Conservation (phyloP, 2,113 vertebrate genomes). For the Orthonyx spaldingii region DNA sequence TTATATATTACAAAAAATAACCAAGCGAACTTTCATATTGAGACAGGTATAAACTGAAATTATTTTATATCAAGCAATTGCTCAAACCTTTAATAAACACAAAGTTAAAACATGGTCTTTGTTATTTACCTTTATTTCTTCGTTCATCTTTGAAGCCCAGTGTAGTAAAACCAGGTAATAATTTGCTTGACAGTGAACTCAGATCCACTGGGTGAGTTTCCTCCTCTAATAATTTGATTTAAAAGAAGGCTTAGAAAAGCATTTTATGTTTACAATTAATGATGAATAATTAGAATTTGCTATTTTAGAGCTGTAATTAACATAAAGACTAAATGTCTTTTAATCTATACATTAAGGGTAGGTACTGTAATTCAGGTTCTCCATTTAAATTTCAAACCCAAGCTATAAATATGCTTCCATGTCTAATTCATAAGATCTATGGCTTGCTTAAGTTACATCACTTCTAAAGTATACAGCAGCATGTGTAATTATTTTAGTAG, state of each 20-base stretch:
- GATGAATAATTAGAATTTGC: neutral
- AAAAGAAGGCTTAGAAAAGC: neutral
- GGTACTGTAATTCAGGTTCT: neutral
- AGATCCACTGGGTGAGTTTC: constrained; percentile 92
- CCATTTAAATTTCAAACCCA: neutral
- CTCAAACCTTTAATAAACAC: neutral
- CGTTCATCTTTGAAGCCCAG: constrained; percentile 95
- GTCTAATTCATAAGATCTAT: neutral
- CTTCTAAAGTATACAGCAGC: neutral
- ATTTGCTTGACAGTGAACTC: constrained; percentile 91
- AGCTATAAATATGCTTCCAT: neutral
- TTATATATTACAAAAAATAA: neutral
- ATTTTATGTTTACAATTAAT: neutral
- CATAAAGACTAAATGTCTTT: neutral
- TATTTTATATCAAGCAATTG: neutral
- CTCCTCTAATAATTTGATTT: constrained; percentile 78
- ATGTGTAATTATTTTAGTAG: neutral
- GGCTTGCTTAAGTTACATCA: neutral
- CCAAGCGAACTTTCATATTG: neutral
- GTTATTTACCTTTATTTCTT: constrained; percentile 84
- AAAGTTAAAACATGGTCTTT: neutral
- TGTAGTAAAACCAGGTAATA: constrained; percentile 90
- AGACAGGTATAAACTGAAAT: neutral
- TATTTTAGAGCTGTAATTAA: neutral
- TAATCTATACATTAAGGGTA: neutral